A percentile compares a stretch with the other conserved stretches of the same genome.
Conservation (phyloP, 1,140 invertebrate genomes). For the Schlechtendalia chinensis region DNA sequence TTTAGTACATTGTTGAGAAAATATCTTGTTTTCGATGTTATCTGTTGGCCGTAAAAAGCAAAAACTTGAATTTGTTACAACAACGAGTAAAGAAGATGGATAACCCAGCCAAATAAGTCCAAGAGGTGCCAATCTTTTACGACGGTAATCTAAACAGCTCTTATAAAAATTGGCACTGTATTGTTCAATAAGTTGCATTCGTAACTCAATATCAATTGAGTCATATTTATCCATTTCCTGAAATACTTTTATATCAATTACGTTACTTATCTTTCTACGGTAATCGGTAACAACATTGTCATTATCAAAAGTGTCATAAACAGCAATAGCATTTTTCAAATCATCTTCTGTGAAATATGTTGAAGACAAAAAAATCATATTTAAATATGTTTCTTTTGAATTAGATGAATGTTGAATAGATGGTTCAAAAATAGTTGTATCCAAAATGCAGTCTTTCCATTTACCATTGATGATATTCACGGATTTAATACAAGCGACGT, state of each 20-base stretch:
- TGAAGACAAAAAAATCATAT: conserved; percentile 39
- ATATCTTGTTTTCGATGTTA: conserved; percentile 12
- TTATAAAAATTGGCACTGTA: conserved; percentile 45
- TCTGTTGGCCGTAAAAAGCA: conserved; percentile 40
- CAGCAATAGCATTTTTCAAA: conserved; percentile 47
- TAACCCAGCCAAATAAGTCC: conserved; percentile 32
- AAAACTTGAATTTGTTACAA: conserved; percentile 46
- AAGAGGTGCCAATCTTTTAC: conserved; percentile 43
- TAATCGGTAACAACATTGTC: conserved; percentile 32
- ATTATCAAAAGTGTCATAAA: conserved; percentile 40
- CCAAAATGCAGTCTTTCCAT: conserved; percentile 40
- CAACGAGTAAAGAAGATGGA: conserved; percentile 30
- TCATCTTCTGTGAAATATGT: conserved; percentile 43
- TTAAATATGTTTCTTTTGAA: conserved; percentile 30
- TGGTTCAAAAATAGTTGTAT: conserved; percentile 39
- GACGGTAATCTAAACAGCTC: conserved; percentile 43
- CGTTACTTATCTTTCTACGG: conserved; percentile 35
- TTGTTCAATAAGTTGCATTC: conserved; percentile 41
- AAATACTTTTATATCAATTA: conserved; percentile 42
- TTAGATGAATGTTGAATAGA: neutral
- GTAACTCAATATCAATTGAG: conserved; percentile 23
- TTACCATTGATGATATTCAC: conserved; percentile 4
- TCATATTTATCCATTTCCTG: conserved; percentile 48
- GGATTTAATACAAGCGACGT: conserved; percentile 29
- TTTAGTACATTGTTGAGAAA: neutral